Base-by-base conservation (phyloP, 2,797 vertebrate species). In the Tokudaia muenninki region DNA sequence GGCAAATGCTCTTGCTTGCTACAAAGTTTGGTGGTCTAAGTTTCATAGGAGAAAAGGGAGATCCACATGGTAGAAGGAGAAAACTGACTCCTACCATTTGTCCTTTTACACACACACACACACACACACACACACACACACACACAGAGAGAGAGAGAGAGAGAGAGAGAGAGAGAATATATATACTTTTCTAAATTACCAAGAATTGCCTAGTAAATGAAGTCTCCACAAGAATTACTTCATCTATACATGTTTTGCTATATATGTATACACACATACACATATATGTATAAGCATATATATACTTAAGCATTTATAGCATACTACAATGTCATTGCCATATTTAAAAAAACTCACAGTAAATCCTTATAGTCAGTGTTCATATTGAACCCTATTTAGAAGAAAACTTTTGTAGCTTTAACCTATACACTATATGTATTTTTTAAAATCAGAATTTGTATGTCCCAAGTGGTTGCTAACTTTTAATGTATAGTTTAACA, bases 171-270 rank as follows among this genome's bases (percentile, higher is more conserved):
- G 67, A 37, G n/a, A 21, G n/a, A 41, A 41, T 41, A 41, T 41
- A 41, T 41, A 41, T 41, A 41, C 41, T 41, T 41, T 41, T 41
- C 41, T 41, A 41, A 41, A 41, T 41, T 41, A 41, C 41, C 41
- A 41, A 41, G 41, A 41, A 41, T 41, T 41, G 41, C 41, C 41
- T 41, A 41, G 41, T 41, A 41, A 41, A 41, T 41, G 41, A 41
- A 41, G 41, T 41, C 41, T 41, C 41, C 41, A 41, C 41, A 41
- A 41, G 41, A 41, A 50, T 41, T 44, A 50, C 90, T 74, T 96
- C 24, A 84, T 24, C 86, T 59, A 50, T 63, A 57, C 92, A 78
- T 78, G 87, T 92, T 87, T 95, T 61, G 31, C 10, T 57, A 19
- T 90, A 3, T 72, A 59, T 72, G 44, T 92, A 26, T 90, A 63